A percentile compares a stretch with the other conserved stretches of the same genome.
Evolutionary conservation across 1,140 invertebrate species (phyloP).

Genomic region (Anagrus nilaparvatae): DNA sequence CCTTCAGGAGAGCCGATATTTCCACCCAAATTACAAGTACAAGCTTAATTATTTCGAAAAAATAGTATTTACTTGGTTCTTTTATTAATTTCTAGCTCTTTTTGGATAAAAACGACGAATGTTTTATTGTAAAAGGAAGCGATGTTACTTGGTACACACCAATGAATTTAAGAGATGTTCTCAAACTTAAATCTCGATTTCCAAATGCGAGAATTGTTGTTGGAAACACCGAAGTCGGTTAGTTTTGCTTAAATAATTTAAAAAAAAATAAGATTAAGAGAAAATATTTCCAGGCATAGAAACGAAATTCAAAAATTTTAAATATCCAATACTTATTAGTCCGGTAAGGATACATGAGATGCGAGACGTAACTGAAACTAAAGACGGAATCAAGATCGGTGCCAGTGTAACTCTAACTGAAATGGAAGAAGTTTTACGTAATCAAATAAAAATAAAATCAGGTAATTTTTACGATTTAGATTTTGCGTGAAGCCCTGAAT

Average conservation of each 20-base stretch:
- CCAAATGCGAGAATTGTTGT: conserved; percentile 76
- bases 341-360: conserved; percentile 64
- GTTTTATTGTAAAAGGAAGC: conserved; percentile 57
- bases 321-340: conserved; percentile 73
- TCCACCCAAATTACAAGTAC: conserved; percentile 76
- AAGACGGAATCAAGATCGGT: conserved; percentile 60
- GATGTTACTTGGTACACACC: conserved; percentile 75
- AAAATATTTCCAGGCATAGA: conserved; percentile 52
- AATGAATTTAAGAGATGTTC: conserved; percentile 52
- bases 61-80: not conserved
- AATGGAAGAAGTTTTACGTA: conserved; percentile 51
- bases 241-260: conserved; percentile 7
- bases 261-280: not conserved
- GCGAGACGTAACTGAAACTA: conserved; percentile 41
- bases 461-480: conserved; percentile 23
- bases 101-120: conserved; percentile 48
- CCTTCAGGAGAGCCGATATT: conserved; percentile 86
- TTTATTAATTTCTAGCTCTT: conserved; percentile 32
- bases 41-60: not conserved
- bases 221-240: conserved; percentile 87
- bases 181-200: conserved; percentile 61
- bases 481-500: not conserved
- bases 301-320: conserved; percentile 76
- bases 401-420: conserved; percentile 70
- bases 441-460: conserved; percentile 46